Percentiles rank a stretch among this genome's conserved stretches.
phyloP scores from a whole-genome alignment of 2,113 vertebrate genomes.

The Dipodomys ordii region DNA sequence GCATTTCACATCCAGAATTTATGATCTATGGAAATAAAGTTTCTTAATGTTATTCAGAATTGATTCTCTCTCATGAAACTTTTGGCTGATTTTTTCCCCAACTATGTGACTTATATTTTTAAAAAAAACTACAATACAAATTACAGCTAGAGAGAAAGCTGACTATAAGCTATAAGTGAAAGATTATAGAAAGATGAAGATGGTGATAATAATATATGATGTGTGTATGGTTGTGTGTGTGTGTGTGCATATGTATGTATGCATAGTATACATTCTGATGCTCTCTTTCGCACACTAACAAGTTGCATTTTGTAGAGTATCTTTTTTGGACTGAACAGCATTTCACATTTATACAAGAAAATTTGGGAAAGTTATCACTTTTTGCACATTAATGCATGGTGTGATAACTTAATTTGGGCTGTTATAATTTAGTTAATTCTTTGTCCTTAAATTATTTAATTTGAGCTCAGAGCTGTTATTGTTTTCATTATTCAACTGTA shows the following conservation, averaged over 20 bases:
- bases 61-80: neutral
- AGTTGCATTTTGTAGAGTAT: neutral
- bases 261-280: neutral
- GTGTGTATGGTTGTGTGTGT: too few relatives aligned
- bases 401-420: slow-evolving; percentile 42
- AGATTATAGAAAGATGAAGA: neutral
- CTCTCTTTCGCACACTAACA: neutral
- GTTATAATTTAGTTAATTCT: slow-evolving; percentile 51
- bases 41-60: slow-evolving; percentile 29
- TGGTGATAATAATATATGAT: neutral
- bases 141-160: neutral
- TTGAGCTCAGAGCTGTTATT: neutral
- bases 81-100: slow-evolving; percentile 41
- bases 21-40: neutral
- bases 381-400: slow-evolving; percentile 3
- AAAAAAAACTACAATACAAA: neutral
- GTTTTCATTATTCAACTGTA: neutral
- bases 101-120: neutral
- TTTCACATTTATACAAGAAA: slow-evolving; percentile 5
- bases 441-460: neutral
- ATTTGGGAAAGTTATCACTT: slow-evolving; percentile 40
- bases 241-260: neutral
- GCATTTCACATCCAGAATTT: slow-evolving; percentile 37
- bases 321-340: neutral
- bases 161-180: neutral